Percentiles rank a stretch among this genome's conserved stretches.
Evolutionary conservation across 1,140 invertebrate species (phyloP).

Genomic region (Macrobrachium nipponense): DNA sequence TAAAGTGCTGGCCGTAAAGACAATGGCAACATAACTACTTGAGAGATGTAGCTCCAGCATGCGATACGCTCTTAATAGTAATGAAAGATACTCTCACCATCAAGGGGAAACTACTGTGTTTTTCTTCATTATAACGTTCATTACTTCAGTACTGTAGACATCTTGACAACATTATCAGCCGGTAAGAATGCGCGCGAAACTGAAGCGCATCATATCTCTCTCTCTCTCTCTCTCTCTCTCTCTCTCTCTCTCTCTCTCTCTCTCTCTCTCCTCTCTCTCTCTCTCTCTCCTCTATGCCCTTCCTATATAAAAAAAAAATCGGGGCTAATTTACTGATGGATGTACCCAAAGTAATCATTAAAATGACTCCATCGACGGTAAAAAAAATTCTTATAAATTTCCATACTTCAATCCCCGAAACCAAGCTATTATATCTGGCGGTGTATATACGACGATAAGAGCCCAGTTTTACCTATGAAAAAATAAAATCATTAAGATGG

Average conservation of each 20-base stretch:
- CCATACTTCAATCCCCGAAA: too few species aligned
- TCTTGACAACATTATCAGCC: not conserved
- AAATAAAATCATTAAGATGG: too few species aligned
- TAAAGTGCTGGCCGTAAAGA: too few species aligned
- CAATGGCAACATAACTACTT: too few species aligned
- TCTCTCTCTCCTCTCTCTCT: not conserved
- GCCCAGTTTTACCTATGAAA: too few species aligned
- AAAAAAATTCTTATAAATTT: too few species aligned
- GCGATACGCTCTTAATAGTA: not conserved
- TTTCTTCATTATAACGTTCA: not conserved
- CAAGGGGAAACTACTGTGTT: not conserved
- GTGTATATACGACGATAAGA: too few species aligned
- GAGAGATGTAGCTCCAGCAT: too few species aligned
- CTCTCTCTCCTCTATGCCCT: not conserved
- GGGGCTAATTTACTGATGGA: not conserved
- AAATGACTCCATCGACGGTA: too few species aligned
- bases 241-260: not conserved
- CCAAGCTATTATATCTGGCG: too few species aligned
- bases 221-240: not conserved
- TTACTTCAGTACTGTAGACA: not conserved
- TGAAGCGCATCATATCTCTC: conserved; percentile 8
- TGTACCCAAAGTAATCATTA: not conserved
- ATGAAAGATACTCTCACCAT: not conserved
- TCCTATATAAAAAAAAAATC: not conserved
- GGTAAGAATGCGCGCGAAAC: conserved; percentile 19